A percentile compares a stretch with the other conserved stretches of the same genome.
phyloP scores from a whole-genome alignment of 2,113 vertebrate species.

The Trichechus manatus region DNA sequence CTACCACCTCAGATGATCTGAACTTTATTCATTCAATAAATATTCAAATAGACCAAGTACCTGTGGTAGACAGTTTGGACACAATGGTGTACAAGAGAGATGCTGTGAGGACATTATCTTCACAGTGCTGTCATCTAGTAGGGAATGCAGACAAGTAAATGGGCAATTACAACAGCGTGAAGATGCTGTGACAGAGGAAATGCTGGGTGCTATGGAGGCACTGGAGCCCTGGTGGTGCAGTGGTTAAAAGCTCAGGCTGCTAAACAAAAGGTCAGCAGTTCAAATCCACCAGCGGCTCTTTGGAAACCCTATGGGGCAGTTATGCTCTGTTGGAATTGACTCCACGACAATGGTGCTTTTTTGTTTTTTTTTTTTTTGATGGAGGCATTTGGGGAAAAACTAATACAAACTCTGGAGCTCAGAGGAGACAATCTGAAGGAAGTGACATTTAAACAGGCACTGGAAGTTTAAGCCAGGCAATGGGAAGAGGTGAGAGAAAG shows the following conservation, averaged over 20 bases:
- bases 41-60: neutral
- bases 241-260: no score
- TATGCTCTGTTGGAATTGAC: no score
- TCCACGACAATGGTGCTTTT: no score
- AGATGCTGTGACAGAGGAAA: neutral
- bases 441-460: neutral
- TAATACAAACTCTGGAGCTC: neutral
- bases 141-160: neutral
- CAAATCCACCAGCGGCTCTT: no score
- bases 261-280: no score
- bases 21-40: slow-evolving; percentile 19
- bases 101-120: neutral
- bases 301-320: no score
- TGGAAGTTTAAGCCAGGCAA: neutral
- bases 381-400: neutral
- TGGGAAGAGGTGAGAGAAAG: neutral
- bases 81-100: neutral
- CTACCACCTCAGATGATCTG: neutral
- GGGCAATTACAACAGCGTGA: neutral
- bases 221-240: no score
- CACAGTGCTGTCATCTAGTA: neutral
- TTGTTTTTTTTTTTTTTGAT: no score
- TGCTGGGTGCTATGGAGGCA: neutral
- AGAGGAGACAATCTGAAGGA: neutral
- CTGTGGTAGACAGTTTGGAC: neutral